Evolutionary conservation across 2,888 invertebrate genomes (phyloP).

Genomic region (Eupithecia insigniata): DNA sequence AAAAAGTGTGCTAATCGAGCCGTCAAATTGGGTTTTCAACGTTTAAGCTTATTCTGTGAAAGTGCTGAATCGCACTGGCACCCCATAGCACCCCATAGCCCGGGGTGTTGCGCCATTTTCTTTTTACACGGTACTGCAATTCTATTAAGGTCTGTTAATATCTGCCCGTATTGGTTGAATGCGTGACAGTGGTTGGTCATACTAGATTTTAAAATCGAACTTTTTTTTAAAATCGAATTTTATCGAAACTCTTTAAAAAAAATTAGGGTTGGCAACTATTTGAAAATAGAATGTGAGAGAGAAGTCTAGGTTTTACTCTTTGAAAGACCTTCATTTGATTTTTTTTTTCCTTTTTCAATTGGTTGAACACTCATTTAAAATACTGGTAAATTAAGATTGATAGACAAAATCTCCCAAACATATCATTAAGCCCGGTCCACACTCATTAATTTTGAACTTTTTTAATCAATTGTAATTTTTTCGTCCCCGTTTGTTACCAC

Average conservation of each 20-base stretch:
- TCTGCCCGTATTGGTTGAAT: conserved; percentile 55
- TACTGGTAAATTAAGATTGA: conserved; percentile 4
- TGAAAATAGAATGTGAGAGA: neutral
- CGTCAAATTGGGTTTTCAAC: conserved; percentile 82
- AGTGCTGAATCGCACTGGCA: conserved; percentile 76
- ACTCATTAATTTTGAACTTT: conserved; percentile 36
- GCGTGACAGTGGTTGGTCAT: conserved; percentile 56
- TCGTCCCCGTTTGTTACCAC: conserved; percentile 55
- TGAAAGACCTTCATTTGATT: neutral
- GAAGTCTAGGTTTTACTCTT: neutral
- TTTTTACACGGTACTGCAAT: conserved; percentile 73
- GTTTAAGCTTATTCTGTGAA: conserved; percentile 75
- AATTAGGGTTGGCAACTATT: neutral
- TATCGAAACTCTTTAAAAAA: neutral
- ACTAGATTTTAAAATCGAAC: conserved; percentile 49
- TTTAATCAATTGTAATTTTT: conserved; percentile 46
- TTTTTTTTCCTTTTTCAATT: neutral
- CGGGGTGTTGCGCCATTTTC: conserved; percentile 67
- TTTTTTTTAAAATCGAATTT: conserved; percentile 17
- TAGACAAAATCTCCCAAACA: conserved; percentile 4
- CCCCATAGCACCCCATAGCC: conserved; percentile 59
- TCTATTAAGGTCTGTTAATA: conserved; percentile 63
- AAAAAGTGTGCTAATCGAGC: conserved; percentile 73
- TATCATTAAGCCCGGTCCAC: conserved; percentile 16
- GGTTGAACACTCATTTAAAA: neutral